Base-by-base conservation (phyloP, 1,140 invertebrate species). In the Drosophila setifemur region DNA sequence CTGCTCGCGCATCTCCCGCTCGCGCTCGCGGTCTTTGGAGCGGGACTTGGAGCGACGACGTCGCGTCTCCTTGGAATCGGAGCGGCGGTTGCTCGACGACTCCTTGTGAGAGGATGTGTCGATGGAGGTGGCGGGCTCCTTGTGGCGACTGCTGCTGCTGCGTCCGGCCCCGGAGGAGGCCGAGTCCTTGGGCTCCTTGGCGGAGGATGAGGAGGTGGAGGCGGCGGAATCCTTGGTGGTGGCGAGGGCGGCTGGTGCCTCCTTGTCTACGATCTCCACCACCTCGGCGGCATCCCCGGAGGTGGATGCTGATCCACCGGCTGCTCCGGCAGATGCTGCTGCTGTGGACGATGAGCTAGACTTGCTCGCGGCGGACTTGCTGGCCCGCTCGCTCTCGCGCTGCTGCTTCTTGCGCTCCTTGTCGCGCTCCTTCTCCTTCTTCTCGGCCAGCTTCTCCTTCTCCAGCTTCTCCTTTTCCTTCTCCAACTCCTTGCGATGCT, bases 401-500 rank as follows among this genome's bases (percentile, higher is more conserved):
- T 73, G 57, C 48, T 49, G 44, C 43, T 92, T 91, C 82, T 73
- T 81, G 8, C 90, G 63, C 91, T 93, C 90, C 45, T 87, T 77
- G 37, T 91, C 91, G 23, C 83, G 73, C 50, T 91, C 91, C 37
- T 90, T 89, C 39, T 91, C 90, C 72, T 72, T 88, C 57, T n/a
- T 81, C 49, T 78, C 77, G 16, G 70, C 43, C 40, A 79, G 61
- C 37, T 93, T 92, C 83, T 93, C 92, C 26, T 88, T 85, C 54
- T 88, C 76, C 83, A 93, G 92, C 26, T 88, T 85, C 54, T 88
- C 76, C 91, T 91, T 79, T 91, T 93, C 92, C 78, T 93, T 91
- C 49, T 93, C 92, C 68, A 93, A 91, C 64, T 93, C 89, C 42
- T 91, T 89, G 45, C 88, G 76, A 61, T 88, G 75, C 57, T 90